Evolutionary conservation across 1,140 invertebrate genomes (phyloP).

Genomic region (Eriocheir sinensis): DNA sequence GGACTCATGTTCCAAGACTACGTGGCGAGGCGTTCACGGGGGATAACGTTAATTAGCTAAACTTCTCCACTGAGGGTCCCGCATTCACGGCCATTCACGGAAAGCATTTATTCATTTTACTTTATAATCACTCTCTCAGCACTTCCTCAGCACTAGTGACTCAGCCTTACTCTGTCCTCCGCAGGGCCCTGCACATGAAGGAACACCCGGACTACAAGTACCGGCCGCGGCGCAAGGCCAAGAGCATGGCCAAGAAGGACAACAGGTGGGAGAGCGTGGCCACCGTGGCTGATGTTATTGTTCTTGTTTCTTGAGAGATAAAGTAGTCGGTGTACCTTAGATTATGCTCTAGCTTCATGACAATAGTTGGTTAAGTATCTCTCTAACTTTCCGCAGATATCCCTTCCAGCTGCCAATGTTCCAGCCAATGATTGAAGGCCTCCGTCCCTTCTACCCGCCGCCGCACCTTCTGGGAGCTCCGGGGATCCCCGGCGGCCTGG

Average conservation of each 20-base stretch:
- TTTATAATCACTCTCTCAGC: neutral
- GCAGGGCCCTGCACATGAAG: conserved; percentile 93
- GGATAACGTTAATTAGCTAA: too few relatives aligned
- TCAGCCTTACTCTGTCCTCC: conserved; percentile 86
- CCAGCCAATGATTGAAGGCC: conserved; percentile 69
- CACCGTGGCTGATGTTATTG: too few relatives aligned
- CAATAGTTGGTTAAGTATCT: neutral
- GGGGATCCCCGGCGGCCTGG: conserved; percentile 31
- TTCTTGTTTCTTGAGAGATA: too few relatives aligned
- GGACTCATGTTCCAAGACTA: too few relatives aligned
- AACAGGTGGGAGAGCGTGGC: conserved; percentile 44
- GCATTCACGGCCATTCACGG: too few relatives aligned
- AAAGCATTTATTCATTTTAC: too few relatives aligned
- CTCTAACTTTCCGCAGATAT: conserved; percentile 41
- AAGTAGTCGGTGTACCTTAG: too few relatives aligned
- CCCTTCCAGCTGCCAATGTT: conserved; percentile 74
- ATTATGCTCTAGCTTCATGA: neutral
- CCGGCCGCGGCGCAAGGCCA: conserved; percentile 93
- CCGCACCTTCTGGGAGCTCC: conserved; percentile 52
- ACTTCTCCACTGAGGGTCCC: too few relatives aligned
- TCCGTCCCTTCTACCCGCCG: conserved; percentile 64
- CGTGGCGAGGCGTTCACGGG: too few relatives aligned
- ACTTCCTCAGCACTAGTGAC: neutral
- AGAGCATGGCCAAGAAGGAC: conserved; percentile 94
- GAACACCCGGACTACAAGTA: conserved; percentile 96